phyloP scores from a whole-genome alignment of 2,888 invertebrate species.

The Bimastos eiseni region DNA sequence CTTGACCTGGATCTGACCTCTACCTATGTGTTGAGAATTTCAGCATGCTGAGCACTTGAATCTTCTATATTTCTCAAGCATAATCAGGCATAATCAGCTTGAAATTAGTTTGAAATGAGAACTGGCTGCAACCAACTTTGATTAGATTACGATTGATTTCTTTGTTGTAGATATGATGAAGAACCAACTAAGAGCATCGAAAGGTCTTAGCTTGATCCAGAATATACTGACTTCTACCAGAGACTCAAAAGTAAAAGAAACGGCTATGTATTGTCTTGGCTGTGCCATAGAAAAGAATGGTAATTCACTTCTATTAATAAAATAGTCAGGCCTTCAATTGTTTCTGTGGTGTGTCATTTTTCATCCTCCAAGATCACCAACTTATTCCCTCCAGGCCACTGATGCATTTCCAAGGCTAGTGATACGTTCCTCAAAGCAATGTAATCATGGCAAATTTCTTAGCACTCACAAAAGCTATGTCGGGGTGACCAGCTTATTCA shows the following conservation, averaged over 20 bases:
- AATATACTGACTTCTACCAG: background rate
- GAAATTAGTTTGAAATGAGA: background rate
- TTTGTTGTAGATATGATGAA: constrained; percentile 1
- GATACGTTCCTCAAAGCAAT: too few relatives aligned
- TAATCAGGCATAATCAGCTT: background rate
- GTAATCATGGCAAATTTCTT: too few relatives aligned
- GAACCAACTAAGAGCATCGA: constrained; percentile 16
- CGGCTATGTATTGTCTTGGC: constrained; percentile 21
- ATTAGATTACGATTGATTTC: background rate
- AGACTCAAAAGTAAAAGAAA: background rate
- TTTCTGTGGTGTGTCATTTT: too few relatives aligned
- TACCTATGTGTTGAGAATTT: background rate
- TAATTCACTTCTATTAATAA: background rate
- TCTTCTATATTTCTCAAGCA: background rate
- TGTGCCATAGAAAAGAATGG: constrained; percentile 16
- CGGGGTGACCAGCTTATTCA: too few relatives aligned
- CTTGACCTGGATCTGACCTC: too few relatives aligned
- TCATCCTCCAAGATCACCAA: too few relatives aligned
- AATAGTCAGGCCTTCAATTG: background rate
- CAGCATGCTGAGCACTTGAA: background rate
- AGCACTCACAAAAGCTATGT: too few relatives aligned
- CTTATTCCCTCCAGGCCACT: too few relatives aligned
- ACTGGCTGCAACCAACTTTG: background rate
- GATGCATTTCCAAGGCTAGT: too few relatives aligned
- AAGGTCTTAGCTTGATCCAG: constrained; percentile 16